phyloP scores from a whole-genome alignment of 2,113 vertebrate species.

The Tachycineta bicolor region DNA sequence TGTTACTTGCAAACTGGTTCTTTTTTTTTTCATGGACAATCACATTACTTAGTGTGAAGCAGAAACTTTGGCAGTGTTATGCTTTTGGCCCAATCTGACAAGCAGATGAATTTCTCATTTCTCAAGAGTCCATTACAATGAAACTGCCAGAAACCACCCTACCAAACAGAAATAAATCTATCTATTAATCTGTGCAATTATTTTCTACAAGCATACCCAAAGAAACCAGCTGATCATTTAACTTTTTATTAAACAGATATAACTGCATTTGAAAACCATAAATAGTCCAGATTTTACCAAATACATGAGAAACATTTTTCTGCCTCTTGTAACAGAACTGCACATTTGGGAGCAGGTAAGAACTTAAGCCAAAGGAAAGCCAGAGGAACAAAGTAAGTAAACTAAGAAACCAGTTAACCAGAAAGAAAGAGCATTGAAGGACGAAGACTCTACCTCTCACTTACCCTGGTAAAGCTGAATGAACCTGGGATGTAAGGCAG shows the following conservation, averaged over 20 bases:
- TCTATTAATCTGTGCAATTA: neutral
- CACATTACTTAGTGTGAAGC: neutral
- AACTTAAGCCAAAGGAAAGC: neutral
- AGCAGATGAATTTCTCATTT: neutral
- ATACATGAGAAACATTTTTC: neutral
- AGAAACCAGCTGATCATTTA: neutral
- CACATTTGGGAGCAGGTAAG: neutral
- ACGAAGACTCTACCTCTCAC: neutral
- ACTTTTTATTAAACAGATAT: neutral
- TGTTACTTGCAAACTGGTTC: neutral
- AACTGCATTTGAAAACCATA: neutral
- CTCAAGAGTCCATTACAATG: neutral
- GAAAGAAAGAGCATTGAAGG: neutral
- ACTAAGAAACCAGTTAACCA: neutral
- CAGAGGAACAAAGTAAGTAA: neutral
- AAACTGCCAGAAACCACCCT: neutral
- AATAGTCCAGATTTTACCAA: neutral
- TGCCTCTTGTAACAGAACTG: neutral
- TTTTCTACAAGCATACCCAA: neutral
- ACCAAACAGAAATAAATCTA: neutral
- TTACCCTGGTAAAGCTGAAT: constrained; percentile 85
- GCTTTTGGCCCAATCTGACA: neutral
- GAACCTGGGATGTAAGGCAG: constrained; percentile 76
- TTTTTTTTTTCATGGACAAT: neutral
- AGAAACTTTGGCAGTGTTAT: neutral